Conservation (phyloP, 2,113 vertebrate genomes). For the Oryzias celebensis region DNA sequence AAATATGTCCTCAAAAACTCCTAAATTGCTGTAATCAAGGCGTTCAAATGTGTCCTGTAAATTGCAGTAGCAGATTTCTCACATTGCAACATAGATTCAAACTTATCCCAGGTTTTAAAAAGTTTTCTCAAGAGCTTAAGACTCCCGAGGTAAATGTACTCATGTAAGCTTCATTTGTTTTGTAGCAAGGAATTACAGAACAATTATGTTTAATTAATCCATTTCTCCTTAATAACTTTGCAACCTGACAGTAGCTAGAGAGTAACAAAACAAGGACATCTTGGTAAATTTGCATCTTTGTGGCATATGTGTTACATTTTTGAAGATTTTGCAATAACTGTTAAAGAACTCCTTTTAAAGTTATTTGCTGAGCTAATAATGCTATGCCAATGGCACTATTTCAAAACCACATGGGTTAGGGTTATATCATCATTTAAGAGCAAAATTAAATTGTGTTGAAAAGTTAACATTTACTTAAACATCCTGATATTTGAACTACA, state of each 20-base stretch:
- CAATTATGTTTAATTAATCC: constrained; percentile 29
- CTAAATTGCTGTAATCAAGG: constrained; percentile 2
- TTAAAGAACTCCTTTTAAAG: too few species aligned
- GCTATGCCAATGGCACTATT: too few species aligned
- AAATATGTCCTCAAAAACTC: constrained; percentile 8
- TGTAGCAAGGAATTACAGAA: constrained; percentile 13
- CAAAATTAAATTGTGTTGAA: too few species aligned
- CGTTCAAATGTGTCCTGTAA: constrained; percentile 2
- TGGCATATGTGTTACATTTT: too few species aligned
- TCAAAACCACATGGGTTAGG: too few species aligned
- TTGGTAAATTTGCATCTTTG: neutral
- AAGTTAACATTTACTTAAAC: too few species aligned
- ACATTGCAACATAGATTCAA: constrained; percentile 4
- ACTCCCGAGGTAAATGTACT: constrained; percentile 32
- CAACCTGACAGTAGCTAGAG: constrained; percentile 1
- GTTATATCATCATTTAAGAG: too few species aligned
- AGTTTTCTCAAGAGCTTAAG: constrained; percentile 26
- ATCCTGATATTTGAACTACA: too few species aligned
- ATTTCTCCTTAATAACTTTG: constrained; percentile 21
- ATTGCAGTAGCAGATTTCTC: constrained; percentile 8
- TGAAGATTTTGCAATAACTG: too few species aligned
- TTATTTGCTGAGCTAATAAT: too few species aligned
- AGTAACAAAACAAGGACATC: constrained; percentile 1
- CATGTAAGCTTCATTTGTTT: constrained; percentile 31
- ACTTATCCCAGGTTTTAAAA: constrained; percentile 23